A percentile compares a stretch with the other conserved stretches of the same genome.
Evolutionary conservation across 2,888 invertebrate species (phyloP).

Genomic region (Melieria crassipennis): DNA sequence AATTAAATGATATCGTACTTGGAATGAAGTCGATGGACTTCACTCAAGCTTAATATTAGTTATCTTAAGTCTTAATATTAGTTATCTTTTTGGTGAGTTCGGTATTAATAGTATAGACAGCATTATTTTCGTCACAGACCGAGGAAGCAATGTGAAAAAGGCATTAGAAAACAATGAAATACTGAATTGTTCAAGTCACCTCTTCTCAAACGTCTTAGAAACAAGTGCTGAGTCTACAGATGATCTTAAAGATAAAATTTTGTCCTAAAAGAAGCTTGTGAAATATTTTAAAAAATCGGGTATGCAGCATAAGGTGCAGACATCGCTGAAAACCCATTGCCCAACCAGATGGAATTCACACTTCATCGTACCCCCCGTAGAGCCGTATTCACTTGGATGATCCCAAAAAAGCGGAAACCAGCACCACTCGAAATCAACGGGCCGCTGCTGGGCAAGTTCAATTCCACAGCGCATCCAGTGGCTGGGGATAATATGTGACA

Average conservation of each 20-base stretch:
- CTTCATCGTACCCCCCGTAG: too few relatives aligned
- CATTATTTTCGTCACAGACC: slow-evolving; percentile 9
- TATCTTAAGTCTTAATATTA: background rate
- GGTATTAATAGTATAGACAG: background rate
- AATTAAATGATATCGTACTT: background rate
- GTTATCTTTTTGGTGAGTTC: slow-evolving; percentile 1
- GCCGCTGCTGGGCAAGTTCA: too few relatives aligned
- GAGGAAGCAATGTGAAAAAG: background rate
- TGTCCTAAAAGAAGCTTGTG: background rate
- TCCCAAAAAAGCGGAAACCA: too few relatives aligned
- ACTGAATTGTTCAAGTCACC: slow-evolving; percentile 32
- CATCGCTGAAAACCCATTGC: too few relatives aligned
- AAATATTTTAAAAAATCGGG: background rate
- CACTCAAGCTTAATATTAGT: too few relatives aligned
- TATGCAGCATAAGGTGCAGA: too few relatives aligned
- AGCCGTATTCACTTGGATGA: too few relatives aligned
- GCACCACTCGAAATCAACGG: too few relatives aligned
- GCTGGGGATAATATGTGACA: too few relatives aligned
- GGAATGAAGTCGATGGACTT: slow-evolving; percentile 20
- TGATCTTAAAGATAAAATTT: background rate
- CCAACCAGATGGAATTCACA: too few relatives aligned
- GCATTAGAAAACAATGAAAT: background rate
- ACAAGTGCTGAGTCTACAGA: slow-evolving; percentile 27
- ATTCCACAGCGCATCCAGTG: too few relatives aligned
- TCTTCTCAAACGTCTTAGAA: slow-evolving; percentile 18